Evolutionary conservation across 2,113 vertebrate genomes (phyloP).

Genomic region (Piaya cayana): DNA sequence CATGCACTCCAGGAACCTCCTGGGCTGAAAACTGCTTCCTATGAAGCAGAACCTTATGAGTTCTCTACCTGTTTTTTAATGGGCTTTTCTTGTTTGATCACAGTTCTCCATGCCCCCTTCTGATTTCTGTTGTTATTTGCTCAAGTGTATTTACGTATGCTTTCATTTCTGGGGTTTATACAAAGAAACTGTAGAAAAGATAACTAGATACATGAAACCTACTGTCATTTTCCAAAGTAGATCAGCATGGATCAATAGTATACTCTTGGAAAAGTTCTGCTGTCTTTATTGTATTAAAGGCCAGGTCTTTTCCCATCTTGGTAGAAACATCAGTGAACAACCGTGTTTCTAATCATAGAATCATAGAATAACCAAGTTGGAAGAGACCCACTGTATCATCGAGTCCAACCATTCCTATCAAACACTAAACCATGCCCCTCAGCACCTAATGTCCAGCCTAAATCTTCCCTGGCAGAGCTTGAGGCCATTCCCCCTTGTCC

Average conservation of each 20-base stretch:
- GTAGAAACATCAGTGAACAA: accelerated
- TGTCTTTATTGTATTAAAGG: background rate
- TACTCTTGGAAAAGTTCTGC: background rate
- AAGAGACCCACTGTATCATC: too few relatives aligned
- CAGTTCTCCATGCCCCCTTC: background rate
- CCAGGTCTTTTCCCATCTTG: background rate
- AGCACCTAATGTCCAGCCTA: too few relatives aligned
- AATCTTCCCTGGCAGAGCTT: too few relatives aligned
- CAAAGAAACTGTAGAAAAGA: background rate
- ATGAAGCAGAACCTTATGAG: background rate
- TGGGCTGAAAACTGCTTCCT: background rate
- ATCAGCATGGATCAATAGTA: background rate
- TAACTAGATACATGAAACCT: background rate
- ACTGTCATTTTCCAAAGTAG: background rate
- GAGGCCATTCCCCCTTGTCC: too few relatives aligned
- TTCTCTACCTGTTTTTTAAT: background rate
- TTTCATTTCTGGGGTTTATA: background rate
- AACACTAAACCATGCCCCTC: too few relatives aligned
- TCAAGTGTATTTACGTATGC: background rate
- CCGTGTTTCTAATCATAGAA: background rate
- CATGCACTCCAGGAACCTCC: too few relatives aligned
- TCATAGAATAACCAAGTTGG: too few relatives aligned
- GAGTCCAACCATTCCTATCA: too few relatives aligned
- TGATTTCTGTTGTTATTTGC: background rate
- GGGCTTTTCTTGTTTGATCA: background rate